Evolutionary conservation across 2,797 vertebrate genomes (phyloP).

Genomic region (Lacerta bilineata): DNA sequence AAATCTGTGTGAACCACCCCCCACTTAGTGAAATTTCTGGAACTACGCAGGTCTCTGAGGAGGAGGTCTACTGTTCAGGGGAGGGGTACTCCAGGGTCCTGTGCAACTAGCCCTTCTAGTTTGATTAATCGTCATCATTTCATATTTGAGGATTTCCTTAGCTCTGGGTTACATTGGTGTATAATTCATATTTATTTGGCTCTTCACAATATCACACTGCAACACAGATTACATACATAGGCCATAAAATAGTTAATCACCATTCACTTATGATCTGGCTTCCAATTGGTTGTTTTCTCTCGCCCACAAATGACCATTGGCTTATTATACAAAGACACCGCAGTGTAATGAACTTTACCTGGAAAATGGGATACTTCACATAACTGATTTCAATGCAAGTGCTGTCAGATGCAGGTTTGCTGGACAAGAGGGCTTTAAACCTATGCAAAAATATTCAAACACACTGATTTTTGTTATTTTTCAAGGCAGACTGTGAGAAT

Average conservation of each 20-base stretch:
- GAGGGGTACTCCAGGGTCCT: background rate
- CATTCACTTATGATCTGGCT: background rate
- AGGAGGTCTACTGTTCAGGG: background rate
- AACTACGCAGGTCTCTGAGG: background rate
- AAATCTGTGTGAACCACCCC: background rate
- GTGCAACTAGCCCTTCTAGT: background rate
- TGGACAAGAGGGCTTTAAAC: slow-evolving; percentile 98
- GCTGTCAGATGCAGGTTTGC: slow-evolving; percentile 93
- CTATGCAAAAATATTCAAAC: slow-evolving; percentile 77
- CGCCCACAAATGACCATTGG: background rate
- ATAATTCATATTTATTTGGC: background rate
- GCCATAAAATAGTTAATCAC: background rate
- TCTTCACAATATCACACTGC: slow-evolving; percentile 12
- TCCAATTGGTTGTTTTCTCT: background rate
- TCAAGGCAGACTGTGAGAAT: slow-evolving; percentile 37
- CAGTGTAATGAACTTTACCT: slow-evolving; percentile 82
- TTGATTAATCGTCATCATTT: background rate
- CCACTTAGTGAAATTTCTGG: background rate
- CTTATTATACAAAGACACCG: background rate
- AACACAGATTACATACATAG: slow-evolving; percentile 3
- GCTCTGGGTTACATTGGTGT: background rate
- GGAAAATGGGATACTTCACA: slow-evolving; percentile 98
- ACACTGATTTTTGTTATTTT: slow-evolving; percentile 23
- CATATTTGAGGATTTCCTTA: background rate
- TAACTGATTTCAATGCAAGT: slow-evolving; percentile 98